These are phyloP conservation scores for Xiphydria camelus DNA, from an alignment of 2,888 invertebrate genomes.

Conservation along the genomic window DNA sequence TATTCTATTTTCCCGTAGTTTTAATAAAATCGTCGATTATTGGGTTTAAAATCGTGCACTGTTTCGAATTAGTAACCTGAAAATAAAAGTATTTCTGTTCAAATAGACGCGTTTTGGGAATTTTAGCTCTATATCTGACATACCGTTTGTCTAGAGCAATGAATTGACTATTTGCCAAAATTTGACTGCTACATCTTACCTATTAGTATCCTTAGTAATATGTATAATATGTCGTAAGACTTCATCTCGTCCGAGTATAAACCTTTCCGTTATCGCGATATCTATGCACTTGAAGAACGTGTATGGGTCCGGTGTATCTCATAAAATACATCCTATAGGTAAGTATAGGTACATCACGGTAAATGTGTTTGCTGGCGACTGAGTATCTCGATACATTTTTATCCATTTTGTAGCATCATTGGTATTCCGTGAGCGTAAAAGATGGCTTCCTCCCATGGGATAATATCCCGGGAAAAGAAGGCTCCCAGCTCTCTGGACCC, in stretches of 20 bases:
- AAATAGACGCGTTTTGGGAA: too few species aligned
- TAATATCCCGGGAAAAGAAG: conserved; percentile 39
- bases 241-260: conserved; percentile 18
- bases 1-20: too few species aligned
- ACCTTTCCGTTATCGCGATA: conserved; percentile 20
- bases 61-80: too few species aligned
- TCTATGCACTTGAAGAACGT: conserved; percentile 6
- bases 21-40: too few species aligned
- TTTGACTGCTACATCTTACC: too few species aligned
- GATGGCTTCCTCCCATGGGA: conserved; percentile 45
- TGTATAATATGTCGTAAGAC: too few species aligned
- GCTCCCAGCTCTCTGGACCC: conserved; percentile 4
- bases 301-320: conserved; percentile 2
- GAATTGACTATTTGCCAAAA: too few species aligned
- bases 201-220: too few species aligned
- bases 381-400: conserved; percentile 40
- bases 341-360: not conserved
- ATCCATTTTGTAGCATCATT: conserved; percentile 38
- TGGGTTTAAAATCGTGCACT: too few species aligned
- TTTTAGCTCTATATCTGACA: too few species aligned
- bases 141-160: too few species aligned
- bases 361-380: conserved; percentile 18
- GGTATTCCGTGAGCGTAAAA: conserved; percentile 47
- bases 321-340: not conserved
- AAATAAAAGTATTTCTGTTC: too few species aligned